These are phyloP conservation scores for Ferrisia virgata DNA, from an alignment of 2,888 invertebrate genomes.

Conservation along the genomic window DNA sequence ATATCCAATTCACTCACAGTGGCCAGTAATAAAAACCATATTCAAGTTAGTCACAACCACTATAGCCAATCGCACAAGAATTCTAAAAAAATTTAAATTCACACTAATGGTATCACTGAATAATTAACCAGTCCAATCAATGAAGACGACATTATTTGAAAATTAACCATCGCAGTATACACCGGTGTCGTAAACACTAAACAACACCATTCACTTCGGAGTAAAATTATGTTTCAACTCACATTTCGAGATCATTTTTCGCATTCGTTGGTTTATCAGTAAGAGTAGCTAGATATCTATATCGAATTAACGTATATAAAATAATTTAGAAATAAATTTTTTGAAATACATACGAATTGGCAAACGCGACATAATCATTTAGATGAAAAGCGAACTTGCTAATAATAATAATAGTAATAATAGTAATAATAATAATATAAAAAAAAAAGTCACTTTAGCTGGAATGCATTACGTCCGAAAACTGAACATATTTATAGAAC, in stretches of 20 bases:
- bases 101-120: background rate
- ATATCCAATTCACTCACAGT: no score
- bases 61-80: background rate
- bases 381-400: constrained; percentile 1
- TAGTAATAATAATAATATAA: no score
- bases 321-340: background rate
- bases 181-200: background rate
- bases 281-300: background rate
- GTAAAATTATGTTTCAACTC: background rate
- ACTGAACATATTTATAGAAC: constrained; percentile 42
- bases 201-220: background rate
- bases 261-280: background rate
- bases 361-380: constrained; percentile 35
- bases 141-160: background rate
- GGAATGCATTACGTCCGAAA: constrained; percentile 35
- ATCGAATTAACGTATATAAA: background rate
- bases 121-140: constrained; percentile 24
- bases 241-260: background rate
- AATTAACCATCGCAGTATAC: background rate
- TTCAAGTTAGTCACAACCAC: background rate
- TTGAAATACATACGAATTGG: constrained; percentile 37
- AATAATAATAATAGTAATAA: no score
- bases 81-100: background rate
- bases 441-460: constrained; percentile 31
- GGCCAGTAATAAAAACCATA: background rate